Percentiles rank a stretch among this genome's conserved stretches.
phyloP scores from a whole-genome alignment of 2,888 invertebrate species.

The Limnephilus lunatus region DNA sequence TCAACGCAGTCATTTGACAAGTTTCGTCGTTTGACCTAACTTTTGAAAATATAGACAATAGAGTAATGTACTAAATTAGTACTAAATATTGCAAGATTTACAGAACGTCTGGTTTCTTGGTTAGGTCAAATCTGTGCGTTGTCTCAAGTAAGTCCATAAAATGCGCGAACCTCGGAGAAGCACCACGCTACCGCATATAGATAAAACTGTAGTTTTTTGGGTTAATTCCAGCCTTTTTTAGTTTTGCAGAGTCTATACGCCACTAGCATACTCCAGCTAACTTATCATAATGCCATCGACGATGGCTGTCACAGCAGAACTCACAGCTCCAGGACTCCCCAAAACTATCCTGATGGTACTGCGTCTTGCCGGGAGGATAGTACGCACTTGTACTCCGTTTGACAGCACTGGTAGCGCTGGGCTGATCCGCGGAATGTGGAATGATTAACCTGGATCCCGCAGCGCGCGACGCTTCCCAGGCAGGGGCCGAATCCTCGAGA shows the following conservation, averaged over 20 bases:
- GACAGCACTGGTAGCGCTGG: not conserved
- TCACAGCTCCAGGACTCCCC: not conserved
- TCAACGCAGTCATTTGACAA: not conserved
- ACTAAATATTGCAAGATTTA: too few relatives aligned
- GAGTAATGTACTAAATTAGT: too few relatives aligned
- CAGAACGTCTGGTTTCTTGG: too few relatives aligned
- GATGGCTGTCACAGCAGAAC: not conserved
- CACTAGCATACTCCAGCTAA: too few relatives aligned
- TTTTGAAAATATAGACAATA: not conserved
- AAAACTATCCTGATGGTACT: not conserved
- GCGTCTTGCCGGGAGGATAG: not conserved
- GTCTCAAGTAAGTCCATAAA: too few relatives aligned
- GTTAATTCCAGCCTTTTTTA: too few relatives aligned
- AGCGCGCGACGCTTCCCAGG: conserved; percentile 5
- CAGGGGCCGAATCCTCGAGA: not conserved
- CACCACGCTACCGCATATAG: too few relatives aligned
- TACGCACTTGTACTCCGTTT: not conserved
- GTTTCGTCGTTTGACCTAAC: not conserved
- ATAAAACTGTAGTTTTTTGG: too few relatives aligned
- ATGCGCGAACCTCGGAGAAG: too few relatives aligned
- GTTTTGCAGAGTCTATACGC: too few relatives aligned
- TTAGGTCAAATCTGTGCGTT: too few relatives aligned
- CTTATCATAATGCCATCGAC: too few relatives aligned
- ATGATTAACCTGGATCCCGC: not conserved
- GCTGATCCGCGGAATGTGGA: not conserved